phyloP scores from a whole-genome alignment of 2,888 invertebrate genomes.

The Dicranocentrus wangi region DNA sequence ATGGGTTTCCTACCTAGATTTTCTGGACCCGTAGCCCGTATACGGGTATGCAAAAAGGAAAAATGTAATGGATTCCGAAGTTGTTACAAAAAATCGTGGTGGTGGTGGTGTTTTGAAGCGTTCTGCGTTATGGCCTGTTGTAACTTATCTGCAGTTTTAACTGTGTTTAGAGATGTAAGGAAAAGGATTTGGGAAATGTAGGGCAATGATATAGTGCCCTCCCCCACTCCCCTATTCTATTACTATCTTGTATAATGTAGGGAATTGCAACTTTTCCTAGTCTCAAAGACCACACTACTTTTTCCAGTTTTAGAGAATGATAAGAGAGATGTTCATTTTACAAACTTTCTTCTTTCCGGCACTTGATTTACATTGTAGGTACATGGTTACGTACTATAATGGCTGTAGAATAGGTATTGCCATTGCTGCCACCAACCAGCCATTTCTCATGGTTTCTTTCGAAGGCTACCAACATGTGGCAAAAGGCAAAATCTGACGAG shows the following conservation, averaged over 20 bases:
- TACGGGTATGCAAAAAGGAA: not conserved
- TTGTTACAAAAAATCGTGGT: not conserved
- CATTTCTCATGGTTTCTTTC: slow-evolving; percentile 10
- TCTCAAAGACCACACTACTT: too few species aligned
- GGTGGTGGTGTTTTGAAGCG: not conserved
- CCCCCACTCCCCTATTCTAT: too few species aligned
- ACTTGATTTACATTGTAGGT: slow-evolving; percentile 36
- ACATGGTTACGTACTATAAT: not conserved
- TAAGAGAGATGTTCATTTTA: slow-evolving; percentile 30
- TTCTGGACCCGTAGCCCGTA: not conserved
- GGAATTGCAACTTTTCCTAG: slow-evolving; percentile 14
- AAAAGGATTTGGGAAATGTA: slow-evolving; percentile 4
- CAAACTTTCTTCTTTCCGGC: slow-evolving; percentile 37
- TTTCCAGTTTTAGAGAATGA: slow-evolving; percentile 21
- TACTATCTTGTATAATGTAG: too few species aligned
- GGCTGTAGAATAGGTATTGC: not conserved
- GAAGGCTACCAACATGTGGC: not conserved
- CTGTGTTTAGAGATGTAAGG: not conserved
- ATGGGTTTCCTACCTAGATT: not conserved
- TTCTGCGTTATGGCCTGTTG: not conserved
- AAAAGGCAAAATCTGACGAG: not conserved
- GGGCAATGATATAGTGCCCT: not conserved
- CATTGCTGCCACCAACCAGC: not conserved
- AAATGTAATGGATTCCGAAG: slow-evolving; percentile 7
- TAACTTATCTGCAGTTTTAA: slow-evolving; percentile 10